phyloP scores from a whole-genome alignment of 1,140 invertebrate genomes.

The Zophobas morio region DNA sequence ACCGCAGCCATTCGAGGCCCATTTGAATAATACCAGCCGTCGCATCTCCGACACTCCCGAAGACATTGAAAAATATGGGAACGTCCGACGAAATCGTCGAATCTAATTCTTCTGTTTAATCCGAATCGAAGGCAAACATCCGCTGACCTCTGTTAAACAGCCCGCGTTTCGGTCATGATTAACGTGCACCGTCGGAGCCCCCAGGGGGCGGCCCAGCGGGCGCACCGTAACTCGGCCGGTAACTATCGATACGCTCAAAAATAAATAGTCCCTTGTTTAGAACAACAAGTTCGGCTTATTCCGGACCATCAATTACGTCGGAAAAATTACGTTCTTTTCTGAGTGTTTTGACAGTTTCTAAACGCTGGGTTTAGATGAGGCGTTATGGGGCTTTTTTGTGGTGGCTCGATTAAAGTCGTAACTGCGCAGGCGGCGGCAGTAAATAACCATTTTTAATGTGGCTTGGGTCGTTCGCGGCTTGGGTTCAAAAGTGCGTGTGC shows the following conservation, averaged over 20 bases:
- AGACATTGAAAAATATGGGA: neutral
- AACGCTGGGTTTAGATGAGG: no score
- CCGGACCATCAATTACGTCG: no score
- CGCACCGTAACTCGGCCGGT: slow-evolving; percentile 20
- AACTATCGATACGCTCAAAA: slow-evolving; percentile 51
- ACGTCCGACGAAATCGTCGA: slow-evolving; percentile 1
- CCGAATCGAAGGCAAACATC: slow-evolving; percentile 9
- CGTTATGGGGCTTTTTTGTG: no score
- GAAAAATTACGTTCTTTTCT: no score
- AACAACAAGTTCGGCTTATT: slow-evolving; percentile 10
- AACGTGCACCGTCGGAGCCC: slow-evolving; percentile 44
- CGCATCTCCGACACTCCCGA: neutral
- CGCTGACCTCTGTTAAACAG: slow-evolving; percentile 28
- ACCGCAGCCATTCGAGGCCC: neutral
- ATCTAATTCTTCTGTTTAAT: slow-evolving; percentile 13
- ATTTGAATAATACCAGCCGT: neutral
- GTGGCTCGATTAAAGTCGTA: no score
- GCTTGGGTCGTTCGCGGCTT: no score
- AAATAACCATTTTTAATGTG: no score
- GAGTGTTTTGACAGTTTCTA: no score
- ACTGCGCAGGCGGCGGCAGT: no score
- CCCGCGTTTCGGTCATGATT: slow-evolving; percentile 50
- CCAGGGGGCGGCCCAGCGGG: slow-evolving; percentile 49
- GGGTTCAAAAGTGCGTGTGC: no score
- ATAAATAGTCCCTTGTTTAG: slow-evolving; percentile 51